Base-by-base conservation (phyloP, 2,797 vertebrate genomes). In the Pogoniulus pusillus region DNA sequence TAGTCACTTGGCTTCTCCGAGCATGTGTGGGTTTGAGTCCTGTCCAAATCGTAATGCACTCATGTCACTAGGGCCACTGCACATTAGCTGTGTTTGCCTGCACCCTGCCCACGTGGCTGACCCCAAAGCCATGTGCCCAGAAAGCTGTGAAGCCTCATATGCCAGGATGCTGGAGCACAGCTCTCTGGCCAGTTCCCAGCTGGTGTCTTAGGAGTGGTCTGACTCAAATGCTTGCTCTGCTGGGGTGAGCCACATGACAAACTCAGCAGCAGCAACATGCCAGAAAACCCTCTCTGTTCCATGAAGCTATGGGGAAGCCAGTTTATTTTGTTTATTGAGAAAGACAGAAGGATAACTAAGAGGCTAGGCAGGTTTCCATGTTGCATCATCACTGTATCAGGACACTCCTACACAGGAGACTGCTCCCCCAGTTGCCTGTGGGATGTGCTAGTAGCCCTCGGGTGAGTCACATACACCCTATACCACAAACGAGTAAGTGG, bases 391-490 rank as follows among this genome's bases (percentile, higher is more conserved):
- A 6, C 88, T 60, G 80, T 58, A 95, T 93, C 91, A 93, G 94
- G 92, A 89, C 85, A 94, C 89, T 89, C 94, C 95, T 68, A 95
- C 95, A 74, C 94, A 91, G 76, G 82, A 83, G 93, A 15, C 80
- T 91, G 84, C 90, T 94, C 90, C 89, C 60, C 60, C 89, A 69
- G 82, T 20, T 81, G 68, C 84, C 71, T 72, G 91, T 94, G 91
- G 94, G 93, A 95, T 93, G 95, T 96, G 93, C 73, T 94, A 92
- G 91, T 87, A 89, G 91, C 82, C 94, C 89, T 90, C 5, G 58
- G 37, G 85, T 93, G 91, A 95, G 87, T 93, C 96, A 96, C 30
- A 51, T 24, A 63, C 77, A 87, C 77, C 77, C 88, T 66, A 57
- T 8, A 55, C 32, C 66, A 10, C 23, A 5, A 29, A 3, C 58